Conservation (phyloP, 2,888 invertebrate genomes). For the Crocallis elinguaria region DNA sequence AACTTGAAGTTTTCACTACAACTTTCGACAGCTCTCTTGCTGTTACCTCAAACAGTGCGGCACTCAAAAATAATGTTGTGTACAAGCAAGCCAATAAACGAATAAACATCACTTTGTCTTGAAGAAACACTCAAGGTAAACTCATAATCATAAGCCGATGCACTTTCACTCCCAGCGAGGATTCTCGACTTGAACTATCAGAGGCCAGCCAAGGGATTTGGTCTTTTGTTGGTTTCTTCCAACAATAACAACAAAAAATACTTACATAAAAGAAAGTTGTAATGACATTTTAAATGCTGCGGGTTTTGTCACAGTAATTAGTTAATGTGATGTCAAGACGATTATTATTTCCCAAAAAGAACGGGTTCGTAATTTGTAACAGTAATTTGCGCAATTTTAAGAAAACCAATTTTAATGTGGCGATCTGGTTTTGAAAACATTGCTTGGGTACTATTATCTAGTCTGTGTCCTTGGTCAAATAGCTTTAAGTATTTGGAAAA, state of each 20-base stretch:
- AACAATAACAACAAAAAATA: constrained; percentile 11
- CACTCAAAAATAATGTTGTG: constrained; percentile 10
- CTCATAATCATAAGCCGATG: constrained; percentile 14
- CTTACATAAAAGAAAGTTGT: constrained; percentile 24
- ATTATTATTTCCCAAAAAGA: constrained; percentile 17
- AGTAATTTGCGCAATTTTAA: constrained; percentile 11
- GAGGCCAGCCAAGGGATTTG: constrained; percentile 54
- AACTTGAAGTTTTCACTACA: constrained; percentile 10
- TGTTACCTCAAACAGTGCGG: constrained; percentile 1
- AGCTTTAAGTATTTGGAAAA: not conserved
- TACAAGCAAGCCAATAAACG: constrained; percentile 22
- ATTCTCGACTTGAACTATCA: constrained; percentile 41
- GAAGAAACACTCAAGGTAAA: constrained; percentile 23
- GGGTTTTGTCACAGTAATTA: constrained; percentile 26
- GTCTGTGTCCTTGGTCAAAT: no score
- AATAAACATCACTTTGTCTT: constrained; percentile 14
- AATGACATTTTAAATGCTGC: constrained; percentile 26
- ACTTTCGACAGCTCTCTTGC: constrained; percentile 5
- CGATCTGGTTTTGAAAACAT: not conserved
- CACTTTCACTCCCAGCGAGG: constrained; percentile 49
- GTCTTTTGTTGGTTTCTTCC: constrained; percentile 48
- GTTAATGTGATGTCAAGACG: constrained; percentile 23
- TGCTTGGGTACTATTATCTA: no score
- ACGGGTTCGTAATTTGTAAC: constrained; percentile 8
- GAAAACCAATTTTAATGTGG: not conserved